Percentiles rank a stretch among this genome's conserved stretches.
Evolutionary conservation across 2,888 invertebrate genomes (phyloP).

Genomic region (Crioceris asparagi): DNA sequence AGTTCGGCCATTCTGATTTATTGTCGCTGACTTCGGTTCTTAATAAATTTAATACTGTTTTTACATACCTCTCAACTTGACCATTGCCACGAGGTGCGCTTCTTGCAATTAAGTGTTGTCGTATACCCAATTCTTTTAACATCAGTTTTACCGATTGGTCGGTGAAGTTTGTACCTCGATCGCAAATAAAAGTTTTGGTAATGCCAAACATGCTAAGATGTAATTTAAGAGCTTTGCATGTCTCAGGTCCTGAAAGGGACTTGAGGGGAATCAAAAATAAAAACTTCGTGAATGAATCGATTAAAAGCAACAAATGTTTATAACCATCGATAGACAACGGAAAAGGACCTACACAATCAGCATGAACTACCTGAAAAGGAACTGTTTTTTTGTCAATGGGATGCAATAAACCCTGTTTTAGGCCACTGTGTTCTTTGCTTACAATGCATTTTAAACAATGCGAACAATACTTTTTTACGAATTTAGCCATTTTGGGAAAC

Average conservation of each 20-base stretch:
- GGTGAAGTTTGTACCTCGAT: slow-evolving; percentile 14
- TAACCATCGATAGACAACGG: no score
- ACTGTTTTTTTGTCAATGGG: slow-evolving; percentile 30
- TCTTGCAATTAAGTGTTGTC: slow-evolving; percentile 11
- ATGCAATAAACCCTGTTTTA: slow-evolving; percentile 13
- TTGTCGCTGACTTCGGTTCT: slow-evolving; percentile 7
- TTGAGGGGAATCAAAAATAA: slow-evolving; percentile 12
- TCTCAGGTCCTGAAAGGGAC: slow-evolving; percentile 10
- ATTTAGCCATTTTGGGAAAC: slow-evolving; percentile 10
- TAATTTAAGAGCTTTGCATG: slow-evolving; percentile 1
- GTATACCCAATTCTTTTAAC: slow-evolving; percentile 5
- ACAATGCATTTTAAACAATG: slow-evolving; percentile 8
- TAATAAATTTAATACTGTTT: slow-evolving; percentile 8
- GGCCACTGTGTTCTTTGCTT: slow-evolving; percentile 2
- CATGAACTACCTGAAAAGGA: slow-evolving; percentile 32
- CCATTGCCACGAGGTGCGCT: slow-evolving; percentile 15
- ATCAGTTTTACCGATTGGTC: slow-evolving; percentile 10
- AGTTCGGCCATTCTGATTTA: slow-evolving; percentile 16
- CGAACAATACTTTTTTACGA: slow-evolving; percentile 8
- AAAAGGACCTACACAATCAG: slow-evolving; percentile 33
- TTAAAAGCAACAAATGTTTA: no score
- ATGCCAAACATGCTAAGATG: slow-evolving; percentile 10
- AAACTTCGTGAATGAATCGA: slow-evolving; percentile 14
- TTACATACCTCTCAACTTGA: slow-evolving; percentile 14
- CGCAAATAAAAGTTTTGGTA: no score